phyloP scores from a whole-genome alignment of 1,140 invertebrate species.

The Wasmannia auropunctata region DNA sequence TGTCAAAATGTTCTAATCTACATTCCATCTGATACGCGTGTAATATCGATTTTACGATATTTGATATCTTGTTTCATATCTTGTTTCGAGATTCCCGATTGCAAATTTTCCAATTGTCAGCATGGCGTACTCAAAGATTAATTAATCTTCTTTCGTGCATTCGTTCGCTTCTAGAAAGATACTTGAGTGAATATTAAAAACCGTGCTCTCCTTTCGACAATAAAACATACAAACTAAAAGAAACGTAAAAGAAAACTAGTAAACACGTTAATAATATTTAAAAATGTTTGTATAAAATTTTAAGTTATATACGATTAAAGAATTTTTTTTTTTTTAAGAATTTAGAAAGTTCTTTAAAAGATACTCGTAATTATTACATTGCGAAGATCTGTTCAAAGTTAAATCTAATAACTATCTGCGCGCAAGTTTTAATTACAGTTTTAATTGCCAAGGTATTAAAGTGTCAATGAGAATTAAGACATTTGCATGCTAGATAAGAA shows the following conservation, averaged over 20 bases:
- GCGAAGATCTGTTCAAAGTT: neutral
- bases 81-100: neutral
- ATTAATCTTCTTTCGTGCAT: neutral
- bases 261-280: neutral
- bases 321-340: neutral
- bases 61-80: neutral
- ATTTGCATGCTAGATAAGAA: neutral
- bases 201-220: neutral
- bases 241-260: neutral
- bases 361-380: slow-evolving; percentile 2
- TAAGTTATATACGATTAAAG: neutral
- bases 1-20: slow-evolving; percentile 8
- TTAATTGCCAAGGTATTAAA: neutral
- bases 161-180: neutral
- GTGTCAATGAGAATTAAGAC: neutral
- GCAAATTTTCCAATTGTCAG: neutral
- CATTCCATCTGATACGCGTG: neutral
- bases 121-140: neutral
- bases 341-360: neutral
- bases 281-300: neutral
- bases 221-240: neutral
- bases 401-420: slow-evolving; percentile 2
- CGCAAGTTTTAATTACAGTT: neutral
- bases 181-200: neutral
- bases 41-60: slow-evolving; percentile 35